Conservation (phyloP, 2,113 vertebrate species). For the Onychorhynchus coronatus region DNA sequence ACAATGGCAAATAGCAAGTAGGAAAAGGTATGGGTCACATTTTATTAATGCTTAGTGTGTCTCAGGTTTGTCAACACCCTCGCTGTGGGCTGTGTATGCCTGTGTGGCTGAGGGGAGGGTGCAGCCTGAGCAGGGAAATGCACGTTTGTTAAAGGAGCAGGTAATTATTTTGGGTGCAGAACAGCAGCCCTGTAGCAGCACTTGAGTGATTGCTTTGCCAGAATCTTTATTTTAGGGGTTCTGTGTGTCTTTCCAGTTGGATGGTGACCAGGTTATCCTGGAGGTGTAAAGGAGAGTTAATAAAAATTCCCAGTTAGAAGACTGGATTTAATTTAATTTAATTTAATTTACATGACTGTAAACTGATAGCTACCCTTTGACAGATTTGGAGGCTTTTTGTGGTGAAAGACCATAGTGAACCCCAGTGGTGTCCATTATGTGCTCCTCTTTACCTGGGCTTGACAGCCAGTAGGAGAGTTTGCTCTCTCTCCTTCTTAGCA, state of each 20-base stretch:
- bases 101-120: not conserved
- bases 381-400: not conserved
- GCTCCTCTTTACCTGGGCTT: not conserved
- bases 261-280: not conserved
- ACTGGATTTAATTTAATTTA: too few species aligned
- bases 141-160: not conserved
- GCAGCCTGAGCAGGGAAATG: not conserved
- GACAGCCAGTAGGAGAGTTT: not conserved
- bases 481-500: not conserved
- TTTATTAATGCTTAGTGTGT: not conserved
- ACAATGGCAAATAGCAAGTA: constrained; percentile 28
- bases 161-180: not conserved
- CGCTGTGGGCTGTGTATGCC: not conserved
- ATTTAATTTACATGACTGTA: not conserved
- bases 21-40: not conserved
- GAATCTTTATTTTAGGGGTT: not conserved
- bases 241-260: not conserved
- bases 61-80: not conserved
- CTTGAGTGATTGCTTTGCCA: not conserved
- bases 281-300: not conserved
- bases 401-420: not conserved
- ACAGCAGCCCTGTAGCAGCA: not conserved
- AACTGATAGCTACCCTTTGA: not conserved
- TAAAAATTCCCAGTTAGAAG: not conserved
- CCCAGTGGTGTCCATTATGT: not conserved